Evolutionary conservation across 2,888 invertebrate species (phyloP), one percentile per base, ranked within the genome.

Genomic region (Sphecodes monilicornis): DNA sequence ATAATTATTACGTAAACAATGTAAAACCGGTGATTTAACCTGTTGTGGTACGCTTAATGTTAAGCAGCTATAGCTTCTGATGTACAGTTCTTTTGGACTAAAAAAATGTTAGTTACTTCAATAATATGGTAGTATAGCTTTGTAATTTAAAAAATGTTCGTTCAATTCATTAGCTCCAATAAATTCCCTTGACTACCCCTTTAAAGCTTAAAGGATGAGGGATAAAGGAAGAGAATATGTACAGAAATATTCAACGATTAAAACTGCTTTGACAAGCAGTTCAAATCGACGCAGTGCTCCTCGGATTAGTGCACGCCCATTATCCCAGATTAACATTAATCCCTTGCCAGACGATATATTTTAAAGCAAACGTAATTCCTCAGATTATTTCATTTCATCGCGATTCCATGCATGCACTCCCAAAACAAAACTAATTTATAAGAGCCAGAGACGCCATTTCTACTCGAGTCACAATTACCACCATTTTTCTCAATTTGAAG

Each of bases 241-340:
- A n/a, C 11, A n/a, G n/a, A 54, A n/a, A 54, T 54, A 54, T 54
- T 54, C n/a, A 54, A n/a, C 54, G 54, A 54, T n/a, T 54, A n/a
- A n/a, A 54, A 54, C 54, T n/a, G 54, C n/a, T 54, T 54, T n/a
- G n/a, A n/a, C n/a, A 22, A n/a, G n/a, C 54, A 54, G 4, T 11
- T 4, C 11, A 11, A 54, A n/a, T 54, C n/a, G 54, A 54, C 11
- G 22, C n/a, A 54, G n/a, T 11, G 10, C 54, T n/a, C n/a, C 54
- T 54, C 54, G 11, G 54, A 54, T 54, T 54, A 54, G n/a, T 54
- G n/a, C n/a, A 11, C n/a, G 54, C n/a, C 54, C n/a, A 54, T 54
- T 4, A 54, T 54, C 11, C n/a, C 11, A 11, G 54, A 54, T 54
- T 54, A n/a, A n/a, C 54, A n/a, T n/a, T n/a, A n/a, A 54, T 54